Evolutionary conservation across 23 tunicate genomes (phyloP).

Genomic region (Diplosoma virens): DNA sequence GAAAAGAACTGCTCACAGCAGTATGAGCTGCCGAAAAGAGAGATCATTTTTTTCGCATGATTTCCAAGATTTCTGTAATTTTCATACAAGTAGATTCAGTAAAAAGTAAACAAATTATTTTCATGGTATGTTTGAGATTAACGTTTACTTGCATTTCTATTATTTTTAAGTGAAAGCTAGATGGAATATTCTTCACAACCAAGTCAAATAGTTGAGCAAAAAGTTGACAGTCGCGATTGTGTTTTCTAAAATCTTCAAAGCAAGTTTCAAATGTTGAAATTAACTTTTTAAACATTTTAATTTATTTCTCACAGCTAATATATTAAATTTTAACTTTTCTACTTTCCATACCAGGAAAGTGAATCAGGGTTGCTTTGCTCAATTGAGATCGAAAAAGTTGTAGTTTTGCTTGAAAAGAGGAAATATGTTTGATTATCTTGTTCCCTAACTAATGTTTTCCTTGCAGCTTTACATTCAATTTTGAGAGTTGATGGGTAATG

Average conservation of each 20-base stretch:
- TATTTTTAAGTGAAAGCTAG: background rate
- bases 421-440: constrained; percentile 12
- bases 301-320: background rate
- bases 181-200: background rate
- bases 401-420: constrained; percentile 15
- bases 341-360: constrained; percentile 11
- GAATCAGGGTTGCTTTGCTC: background rate
- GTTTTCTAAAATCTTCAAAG: background rate
- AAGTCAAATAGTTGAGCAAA: background rate
- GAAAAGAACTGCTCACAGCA: constrained; percentile 16
- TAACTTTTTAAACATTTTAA: background rate
- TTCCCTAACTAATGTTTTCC: background rate
- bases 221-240: too few species aligned
- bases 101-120: too few species aligned
- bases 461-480: background rate
- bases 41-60: too few species aligned
- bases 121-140: background rate
- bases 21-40: background rate
- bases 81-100: too few species aligned
- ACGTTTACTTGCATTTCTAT: too few species aligned
- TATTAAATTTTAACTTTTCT: constrained; percentile 3
- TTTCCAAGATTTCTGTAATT: too few species aligned
- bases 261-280: background rate
- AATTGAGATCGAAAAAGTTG: constrained; percentile 4
- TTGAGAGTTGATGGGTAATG: background rate